These are phyloP conservation scores for Orestias chungarensis DNA, from an alignment of 2,797 vertebrate species.

Conservation along the genomic window DNA sequence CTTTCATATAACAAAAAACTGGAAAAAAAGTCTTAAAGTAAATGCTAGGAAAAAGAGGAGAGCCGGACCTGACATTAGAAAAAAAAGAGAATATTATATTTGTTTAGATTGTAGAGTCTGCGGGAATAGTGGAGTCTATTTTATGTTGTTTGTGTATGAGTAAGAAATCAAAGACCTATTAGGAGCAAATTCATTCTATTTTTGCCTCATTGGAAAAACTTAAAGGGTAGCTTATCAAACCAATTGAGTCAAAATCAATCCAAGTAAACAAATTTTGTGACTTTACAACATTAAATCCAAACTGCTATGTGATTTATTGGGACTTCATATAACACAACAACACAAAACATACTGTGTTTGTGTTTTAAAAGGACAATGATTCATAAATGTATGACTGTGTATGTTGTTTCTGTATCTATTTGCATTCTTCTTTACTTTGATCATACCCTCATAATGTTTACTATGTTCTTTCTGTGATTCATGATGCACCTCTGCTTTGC, in stretches of 20 bases:
- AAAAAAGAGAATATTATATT: conserved; percentile 1
- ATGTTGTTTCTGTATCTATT: neutral
- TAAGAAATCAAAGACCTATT: neutral
- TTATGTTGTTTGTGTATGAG: neutral
- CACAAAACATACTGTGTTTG: neutral
- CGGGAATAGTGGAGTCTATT: too few relatives aligned
- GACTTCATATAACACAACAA: neutral
- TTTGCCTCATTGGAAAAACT: neutral
- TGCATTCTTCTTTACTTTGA: neutral
- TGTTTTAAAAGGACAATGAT: neutral
- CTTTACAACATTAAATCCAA: neutral
- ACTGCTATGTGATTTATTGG: neutral
- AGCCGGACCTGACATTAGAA: neutral
- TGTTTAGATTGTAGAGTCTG: neutral
- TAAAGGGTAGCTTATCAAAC: neutral
- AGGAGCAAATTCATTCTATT: neutral
- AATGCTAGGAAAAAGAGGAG: neutral
- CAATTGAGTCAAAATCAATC: neutral
- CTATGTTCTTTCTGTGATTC: too few relatives aligned
- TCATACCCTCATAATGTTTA: neutral
- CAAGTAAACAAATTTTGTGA: neutral
- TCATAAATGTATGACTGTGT: too few relatives aligned
- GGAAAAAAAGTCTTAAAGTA: neutral
- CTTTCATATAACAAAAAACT: conserved; percentile 39
- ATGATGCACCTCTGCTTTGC: too few relatives aligned